A percentile compares a stretch with the other conserved stretches of the same genome.
phyloP scores from a whole-genome alignment of 2,797 vertebrate species.

The Lagorchestes hirsutus region DNA sequence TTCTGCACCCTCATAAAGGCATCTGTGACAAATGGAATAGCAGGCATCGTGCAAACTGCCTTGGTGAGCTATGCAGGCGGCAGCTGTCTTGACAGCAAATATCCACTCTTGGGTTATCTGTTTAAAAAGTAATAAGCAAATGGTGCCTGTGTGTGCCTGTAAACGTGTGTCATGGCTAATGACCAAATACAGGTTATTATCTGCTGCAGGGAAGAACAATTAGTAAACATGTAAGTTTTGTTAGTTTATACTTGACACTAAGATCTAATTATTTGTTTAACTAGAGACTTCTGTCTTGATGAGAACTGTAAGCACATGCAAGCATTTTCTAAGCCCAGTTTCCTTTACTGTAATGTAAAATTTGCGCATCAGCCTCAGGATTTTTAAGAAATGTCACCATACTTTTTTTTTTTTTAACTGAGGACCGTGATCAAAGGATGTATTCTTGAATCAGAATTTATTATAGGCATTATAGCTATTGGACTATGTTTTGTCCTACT shows the following conservation, averaged over 20 bases:
- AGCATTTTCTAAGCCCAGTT: slow-evolving; percentile 25
- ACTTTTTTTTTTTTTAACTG: not conserved
- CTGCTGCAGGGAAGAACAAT: slow-evolving; percentile 28
- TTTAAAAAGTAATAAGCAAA: slow-evolving; percentile 74
- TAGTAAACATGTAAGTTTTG: not conserved
- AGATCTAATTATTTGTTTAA: slow-evolving; percentile 70
- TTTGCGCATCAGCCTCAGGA: not conserved
- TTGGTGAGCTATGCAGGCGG: slow-evolving; percentile 68
- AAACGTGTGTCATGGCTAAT: slow-evolving; percentile 9
- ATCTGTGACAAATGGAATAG: slow-evolving; percentile 78
- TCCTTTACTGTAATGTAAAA: slow-evolving; percentile 44
- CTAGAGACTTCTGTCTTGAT: slow-evolving; percentile 7
- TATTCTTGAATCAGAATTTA: slow-evolving; percentile 39
- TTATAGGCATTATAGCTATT: not conserved
- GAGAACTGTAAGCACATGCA: slow-evolving; percentile 1
- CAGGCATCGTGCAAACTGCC: slow-evolving; percentile 68
- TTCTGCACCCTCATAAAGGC: slow-evolving; percentile 76
- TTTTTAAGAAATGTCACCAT: not conserved
- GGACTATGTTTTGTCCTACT: not conserved
- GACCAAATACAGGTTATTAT: slow-evolving; percentile 47
- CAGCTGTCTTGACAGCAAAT: slow-evolving; percentile 76
- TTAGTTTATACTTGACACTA: not conserved
- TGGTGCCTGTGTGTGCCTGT: not conserved
- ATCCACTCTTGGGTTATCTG: slow-evolving; percentile 74
- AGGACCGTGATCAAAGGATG: not conserved